Percentiles rank a stretch among this genome's conserved stretches.
Conservation (phyloP, 2,888 invertebrate species). For the Galeopsomyia nigrocyanea region DNA sequence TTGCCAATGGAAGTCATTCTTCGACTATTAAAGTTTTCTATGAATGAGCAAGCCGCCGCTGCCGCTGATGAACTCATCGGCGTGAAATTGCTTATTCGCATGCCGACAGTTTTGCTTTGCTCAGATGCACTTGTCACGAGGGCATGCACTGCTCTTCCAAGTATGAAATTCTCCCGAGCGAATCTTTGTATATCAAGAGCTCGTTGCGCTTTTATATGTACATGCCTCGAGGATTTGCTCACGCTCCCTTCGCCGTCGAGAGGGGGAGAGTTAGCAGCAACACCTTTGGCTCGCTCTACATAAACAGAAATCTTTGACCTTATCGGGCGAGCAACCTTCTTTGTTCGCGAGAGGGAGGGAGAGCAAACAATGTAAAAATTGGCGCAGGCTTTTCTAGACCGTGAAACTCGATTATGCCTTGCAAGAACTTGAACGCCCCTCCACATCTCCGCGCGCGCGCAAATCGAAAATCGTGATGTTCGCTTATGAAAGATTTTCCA, state of each 20-base stretch:
- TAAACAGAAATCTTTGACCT: constrained; percentile 32
- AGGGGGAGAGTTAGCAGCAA: background rate
- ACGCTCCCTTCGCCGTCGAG: constrained; percentile 3
- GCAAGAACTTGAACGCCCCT: constrained; percentile 21
- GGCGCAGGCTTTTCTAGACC: constrained; percentile 35
- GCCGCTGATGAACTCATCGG: constrained; percentile 15
- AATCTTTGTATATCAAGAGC: no score
- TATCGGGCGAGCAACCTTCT: constrained; percentile 24
- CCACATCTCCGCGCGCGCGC: background rate
- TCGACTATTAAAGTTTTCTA: background rate
- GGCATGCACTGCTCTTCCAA: no score
- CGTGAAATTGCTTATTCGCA: background rate
- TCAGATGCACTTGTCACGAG: no score
- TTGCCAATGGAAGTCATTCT: constrained; percentile 20
- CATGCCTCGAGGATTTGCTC: constrained; percentile 6
- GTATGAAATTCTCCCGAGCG: no score
- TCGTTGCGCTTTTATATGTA: constrained; percentile 7
- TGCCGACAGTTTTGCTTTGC: no score
- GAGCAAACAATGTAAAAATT: constrained; percentile 23
- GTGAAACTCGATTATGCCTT: constrained; percentile 41
- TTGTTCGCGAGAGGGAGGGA: constrained; percentile 19
- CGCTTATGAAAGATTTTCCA: constrained; percentile 36
- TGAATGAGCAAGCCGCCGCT: constrained; percentile 29
- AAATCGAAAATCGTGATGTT: constrained; percentile 28
- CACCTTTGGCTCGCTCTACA: constrained; percentile 25